Conservation (phyloP, 2,113 vertebrate genomes). For the Python bivittatus region DNA sequence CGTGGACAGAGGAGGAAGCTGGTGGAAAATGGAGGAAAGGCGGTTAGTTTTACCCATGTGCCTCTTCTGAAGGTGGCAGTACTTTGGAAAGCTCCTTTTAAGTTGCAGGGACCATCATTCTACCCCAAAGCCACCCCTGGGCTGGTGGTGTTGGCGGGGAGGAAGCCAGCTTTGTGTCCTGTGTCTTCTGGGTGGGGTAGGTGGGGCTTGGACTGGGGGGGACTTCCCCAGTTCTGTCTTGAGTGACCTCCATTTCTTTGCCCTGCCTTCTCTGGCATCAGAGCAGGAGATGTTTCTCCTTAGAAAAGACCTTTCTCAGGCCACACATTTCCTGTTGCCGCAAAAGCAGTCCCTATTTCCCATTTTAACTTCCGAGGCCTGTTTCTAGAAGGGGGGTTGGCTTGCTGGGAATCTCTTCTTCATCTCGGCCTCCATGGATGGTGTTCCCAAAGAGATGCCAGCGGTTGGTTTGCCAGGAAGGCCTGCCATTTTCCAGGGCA, state of each 20-base stretch:
- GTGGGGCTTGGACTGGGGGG: fast-evolving
- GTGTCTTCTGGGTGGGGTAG: fast-evolving
- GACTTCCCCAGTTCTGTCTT: background rate
- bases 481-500: background rate
- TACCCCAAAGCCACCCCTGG: background rate
- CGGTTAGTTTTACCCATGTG: background rate
- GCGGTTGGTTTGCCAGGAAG: background rate
- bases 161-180: background rate
- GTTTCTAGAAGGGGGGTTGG: background rate
- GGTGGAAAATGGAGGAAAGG: background rate
- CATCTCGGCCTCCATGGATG: background rate
- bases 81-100: background rate
- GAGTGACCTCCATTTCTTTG: background rate
- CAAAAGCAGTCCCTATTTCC: background rate
- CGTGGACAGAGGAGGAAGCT: background rate
- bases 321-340: background rate
- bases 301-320: background rate
- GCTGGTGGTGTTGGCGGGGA: background rate
- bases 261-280: fast-evolving
- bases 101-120: background rate
- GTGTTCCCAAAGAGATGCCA: background rate
- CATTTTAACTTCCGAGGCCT: background rate
- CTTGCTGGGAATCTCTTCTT: background rate
- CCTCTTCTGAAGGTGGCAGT: background rate
- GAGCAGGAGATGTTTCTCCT: background rate